These are phyloP conservation scores for Avahi laniger DNA, from an alignment of 2,797 vertebrate genomes.

Conservation along the genomic window DNA sequence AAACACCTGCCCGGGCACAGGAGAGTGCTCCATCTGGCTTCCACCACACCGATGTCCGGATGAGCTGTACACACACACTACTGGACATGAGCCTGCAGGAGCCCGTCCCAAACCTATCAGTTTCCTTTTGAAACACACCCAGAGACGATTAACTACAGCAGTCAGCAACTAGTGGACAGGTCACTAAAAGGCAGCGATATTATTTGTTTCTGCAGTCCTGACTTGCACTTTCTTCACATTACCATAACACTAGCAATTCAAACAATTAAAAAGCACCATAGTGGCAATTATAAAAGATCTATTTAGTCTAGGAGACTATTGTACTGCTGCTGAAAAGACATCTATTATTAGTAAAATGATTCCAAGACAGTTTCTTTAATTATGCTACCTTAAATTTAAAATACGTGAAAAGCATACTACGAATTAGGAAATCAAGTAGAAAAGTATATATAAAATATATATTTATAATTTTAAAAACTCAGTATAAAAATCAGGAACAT, in stretches of 20 bases:
- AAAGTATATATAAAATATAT: neutral
- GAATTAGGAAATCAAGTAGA: slow-evolving; percentile 1
- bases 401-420: slow-evolving; percentile 1
- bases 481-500: neutral
- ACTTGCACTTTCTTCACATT: too few species aligned
- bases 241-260: too few species aligned
- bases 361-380: neutral
- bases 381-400: slow-evolving; percentile 39
- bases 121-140: neutral
- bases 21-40: too few species aligned
- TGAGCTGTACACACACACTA: neutral
- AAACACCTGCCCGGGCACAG: neutral
- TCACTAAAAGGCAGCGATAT: neutral
- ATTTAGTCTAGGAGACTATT: neutral
- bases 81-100: rapidly evolving
- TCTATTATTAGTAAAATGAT: slow-evolving; percentile 28
- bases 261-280: neutral
- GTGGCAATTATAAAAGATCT: neutral
- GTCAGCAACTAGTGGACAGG: neutral
- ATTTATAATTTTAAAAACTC: neutral
- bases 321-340: neutral
- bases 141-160: neutral
- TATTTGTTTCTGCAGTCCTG: neutral
- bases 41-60: neutral
- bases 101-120: neutral